These are phyloP conservation scores for Phylloscopus trochilus DNA, from an alignment of 2,113 vertebrate species.

Conservation along the genomic window DNA sequence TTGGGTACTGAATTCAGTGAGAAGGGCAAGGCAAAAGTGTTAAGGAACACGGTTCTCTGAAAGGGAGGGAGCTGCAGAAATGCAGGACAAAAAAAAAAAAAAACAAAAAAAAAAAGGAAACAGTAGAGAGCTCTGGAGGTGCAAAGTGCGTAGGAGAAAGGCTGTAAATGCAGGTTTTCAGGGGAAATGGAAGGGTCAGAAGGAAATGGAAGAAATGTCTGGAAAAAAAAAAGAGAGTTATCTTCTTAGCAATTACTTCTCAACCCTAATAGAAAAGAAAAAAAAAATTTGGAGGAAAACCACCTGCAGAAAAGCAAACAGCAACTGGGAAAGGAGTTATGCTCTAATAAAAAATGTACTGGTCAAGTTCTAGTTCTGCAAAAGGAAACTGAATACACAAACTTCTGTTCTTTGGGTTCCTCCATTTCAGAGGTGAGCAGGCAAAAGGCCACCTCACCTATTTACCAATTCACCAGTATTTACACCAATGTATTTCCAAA, in stretches of 20 bases:
- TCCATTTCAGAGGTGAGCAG: background rate
- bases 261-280: background rate
- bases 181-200: background rate
- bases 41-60: background rate
- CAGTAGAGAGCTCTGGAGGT: background rate
- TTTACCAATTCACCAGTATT: background rate
- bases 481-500: background rate
- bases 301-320: background rate
- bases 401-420: background rate
- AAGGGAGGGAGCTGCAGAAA: background rate
- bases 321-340: background rate
- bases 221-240: background rate
- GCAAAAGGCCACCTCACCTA: background rate
- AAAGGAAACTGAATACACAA: background rate
- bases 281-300: background rate
- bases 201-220: background rate
- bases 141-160: background rate
- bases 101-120: background rate
- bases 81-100: background rate
- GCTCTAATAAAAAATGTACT: background rate
- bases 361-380: background rate
- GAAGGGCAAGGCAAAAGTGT: background rate
- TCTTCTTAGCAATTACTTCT: background rate
- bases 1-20: background rate
- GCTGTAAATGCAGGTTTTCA: background rate